Evolutionary conservation across 92 coral and sea anemone genomes (phyloP).

Genomic region (Phenganax subtilis): DNA sequence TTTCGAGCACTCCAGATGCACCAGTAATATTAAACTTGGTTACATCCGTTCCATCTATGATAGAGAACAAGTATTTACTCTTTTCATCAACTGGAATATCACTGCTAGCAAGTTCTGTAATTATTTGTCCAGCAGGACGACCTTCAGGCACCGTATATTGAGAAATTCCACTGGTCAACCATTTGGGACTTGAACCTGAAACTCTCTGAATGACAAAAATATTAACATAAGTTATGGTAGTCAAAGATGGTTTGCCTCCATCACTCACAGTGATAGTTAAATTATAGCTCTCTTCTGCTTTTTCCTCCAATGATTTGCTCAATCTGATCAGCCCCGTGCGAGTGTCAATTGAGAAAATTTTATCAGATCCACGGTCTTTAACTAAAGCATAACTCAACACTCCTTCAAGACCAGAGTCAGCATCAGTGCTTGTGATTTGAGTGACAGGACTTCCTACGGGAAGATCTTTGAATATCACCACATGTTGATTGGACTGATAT

Average conservation of each 20-base stretch:
- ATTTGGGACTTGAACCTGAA: constrained; percentile 60
- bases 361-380: constrained; percentile 35
- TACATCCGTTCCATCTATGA: constrained; percentile 97
- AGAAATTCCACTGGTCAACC: constrained; percentile 53
- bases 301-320: constrained; percentile 61
- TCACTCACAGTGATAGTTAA: constrained; percentile 71
- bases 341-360: constrained; percentile 70
- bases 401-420: constrained; percentile 76
- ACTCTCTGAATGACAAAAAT: constrained; percentile 63
- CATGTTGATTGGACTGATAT: constrained; percentile 52
- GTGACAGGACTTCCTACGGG: constrained; percentile 69
- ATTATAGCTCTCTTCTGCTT: constrained; percentile 56
- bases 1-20: constrained; percentile 63
- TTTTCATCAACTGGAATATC: constrained; percentile 48
- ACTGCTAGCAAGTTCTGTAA: constrained; percentile 47
- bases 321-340: constrained; percentile 71
- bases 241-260: constrained; percentile 56
- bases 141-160: constrained; percentile 60
- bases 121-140: constrained; percentile 53
- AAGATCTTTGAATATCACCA: constrained; percentile 68
- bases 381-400: constrained; percentile 47
- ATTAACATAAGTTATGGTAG: constrained; percentile 52
- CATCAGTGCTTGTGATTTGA: constrained; percentile 67
- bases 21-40: constrained; percentile 72
- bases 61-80: constrained; percentile 15